These are phyloP conservation scores for Diplogasteroides magnus DNA, from an alignment of 1,140 invertebrate genomes.

Conservation along the genomic window DNA sequence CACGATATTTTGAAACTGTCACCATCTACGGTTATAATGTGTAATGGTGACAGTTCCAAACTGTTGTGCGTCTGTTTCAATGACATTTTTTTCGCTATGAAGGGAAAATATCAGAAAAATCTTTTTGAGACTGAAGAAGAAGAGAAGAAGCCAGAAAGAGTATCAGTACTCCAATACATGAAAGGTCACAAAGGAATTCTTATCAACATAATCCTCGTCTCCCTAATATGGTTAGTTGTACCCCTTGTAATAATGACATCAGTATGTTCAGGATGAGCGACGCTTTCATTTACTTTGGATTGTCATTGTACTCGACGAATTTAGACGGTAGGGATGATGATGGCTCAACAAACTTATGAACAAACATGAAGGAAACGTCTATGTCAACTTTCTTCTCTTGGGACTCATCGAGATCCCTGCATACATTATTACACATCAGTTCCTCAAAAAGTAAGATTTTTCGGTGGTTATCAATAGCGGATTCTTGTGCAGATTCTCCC, in stretches of 20 bases:
- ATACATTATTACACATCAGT: constrained; percentile 39
- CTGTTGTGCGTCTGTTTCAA: too few relatives aligned
- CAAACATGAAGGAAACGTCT: constrained; percentile 40
- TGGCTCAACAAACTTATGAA: too few relatives aligned
- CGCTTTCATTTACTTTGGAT: constrained; percentile 57
- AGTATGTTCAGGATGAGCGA: constrained; percentile 51
- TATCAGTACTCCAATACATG: constrained; percentile 8
- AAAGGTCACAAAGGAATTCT: constrained; percentile 22
- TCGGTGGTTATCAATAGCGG: too few relatives aligned
- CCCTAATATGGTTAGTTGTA: constrained; percentile 21
- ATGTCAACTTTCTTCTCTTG: constrained; percentile 54
- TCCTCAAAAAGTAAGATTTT: constrained; percentile 52
- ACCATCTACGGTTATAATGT: too few relatives aligned
- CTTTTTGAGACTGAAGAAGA: constrained; percentile 13
- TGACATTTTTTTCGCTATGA: too few relatives aligned
- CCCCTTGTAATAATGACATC: neutral
- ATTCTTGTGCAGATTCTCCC: constrained; percentile 12
- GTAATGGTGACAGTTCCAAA: too few relatives aligned
- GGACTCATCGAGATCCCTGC: constrained; percentile 55
- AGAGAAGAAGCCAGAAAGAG: constrained; percentile 12
- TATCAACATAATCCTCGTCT: constrained; percentile 17
- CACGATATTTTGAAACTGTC: too few relatives aligned
- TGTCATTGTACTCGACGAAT: constrained; percentile 52
- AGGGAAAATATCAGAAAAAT: too few relatives aligned
- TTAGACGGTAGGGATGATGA: too few relatives aligned